These are phyloP conservation scores for Siniperca obscura DNA, from an alignment of 2,797 vertebrate species.

Conservation along the genomic window DNA sequence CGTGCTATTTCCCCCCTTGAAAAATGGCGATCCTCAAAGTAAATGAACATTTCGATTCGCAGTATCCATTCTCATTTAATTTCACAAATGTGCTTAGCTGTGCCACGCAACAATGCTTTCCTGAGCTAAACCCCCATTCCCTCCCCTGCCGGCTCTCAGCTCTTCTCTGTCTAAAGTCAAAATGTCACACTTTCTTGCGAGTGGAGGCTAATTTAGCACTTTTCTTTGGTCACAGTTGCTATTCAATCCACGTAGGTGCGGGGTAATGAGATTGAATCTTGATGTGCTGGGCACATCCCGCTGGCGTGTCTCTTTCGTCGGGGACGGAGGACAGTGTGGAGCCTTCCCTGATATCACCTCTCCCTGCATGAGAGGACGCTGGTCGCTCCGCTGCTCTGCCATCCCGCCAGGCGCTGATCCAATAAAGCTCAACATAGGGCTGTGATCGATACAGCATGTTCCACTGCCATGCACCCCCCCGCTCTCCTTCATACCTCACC, in stretches of 20 bases:
- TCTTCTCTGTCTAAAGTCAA: constrained; percentile 71
- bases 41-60: constrained; percentile 80
- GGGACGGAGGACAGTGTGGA: constrained; percentile 59
- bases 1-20: constrained; percentile 52
- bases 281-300: constrained; percentile 71
- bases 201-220: constrained; percentile 69
- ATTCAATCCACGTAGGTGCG: constrained; percentile 77
- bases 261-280: constrained; percentile 85
- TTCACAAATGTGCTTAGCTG: constrained; percentile 83
- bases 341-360: constrained; percentile 76
- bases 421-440: constrained; percentile 70
- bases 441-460: constrained; percentile 75
- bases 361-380: constrained; percentile 71
- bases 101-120: constrained; percentile 83
- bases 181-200: constrained; percentile 79
- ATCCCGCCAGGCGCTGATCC: constrained; percentile 72
- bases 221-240: constrained; percentile 65
- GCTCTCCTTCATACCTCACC: constrained; percentile 56
- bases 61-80: constrained; percentile 80
- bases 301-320: constrained; percentile 54
- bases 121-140: constrained; percentile 52
- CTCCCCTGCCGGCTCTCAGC: constrained; percentile 36
- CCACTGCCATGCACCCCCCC: constrained; percentile 45
- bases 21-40: constrained; percentile 76
- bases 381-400: constrained; percentile 53